A percentile compares a stretch with the other conserved stretches of the same genome.
phyloP scores from a whole-genome alignment of 1,140 invertebrate genomes.

The Theocolax elegans region DNA sequence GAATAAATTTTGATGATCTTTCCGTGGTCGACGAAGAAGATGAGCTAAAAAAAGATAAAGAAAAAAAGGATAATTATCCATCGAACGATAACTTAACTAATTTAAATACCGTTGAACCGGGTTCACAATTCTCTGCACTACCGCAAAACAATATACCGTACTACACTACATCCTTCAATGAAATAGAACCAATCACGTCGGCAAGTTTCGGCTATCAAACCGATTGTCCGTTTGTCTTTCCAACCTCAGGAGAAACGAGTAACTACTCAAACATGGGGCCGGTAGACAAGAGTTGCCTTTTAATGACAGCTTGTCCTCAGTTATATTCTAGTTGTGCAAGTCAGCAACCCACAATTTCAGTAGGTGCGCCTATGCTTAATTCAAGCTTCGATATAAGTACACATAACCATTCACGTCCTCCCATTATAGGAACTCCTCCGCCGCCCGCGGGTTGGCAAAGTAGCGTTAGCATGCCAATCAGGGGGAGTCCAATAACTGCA shows the following conservation, averaged over 20 bases:
- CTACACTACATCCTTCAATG: background rate
- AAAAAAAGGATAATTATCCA: constrained; percentile 39
- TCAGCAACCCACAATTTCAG: background rate
- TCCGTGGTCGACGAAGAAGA: constrained; percentile 81
- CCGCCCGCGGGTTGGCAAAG: constrained; percentile 29
- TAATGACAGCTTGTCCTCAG: constrained; percentile 47
- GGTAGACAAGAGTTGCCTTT: constrained; percentile 4
- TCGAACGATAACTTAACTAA: no score
- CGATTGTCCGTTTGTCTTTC: constrained; percentile 57
- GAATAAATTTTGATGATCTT: constrained; percentile 78
- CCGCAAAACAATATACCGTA: constrained; percentile 1
- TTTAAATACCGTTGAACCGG: background rate
- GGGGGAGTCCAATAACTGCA: background rate
- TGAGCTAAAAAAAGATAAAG: constrained; percentile 56
- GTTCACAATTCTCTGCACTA: background rate
- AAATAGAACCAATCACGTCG: background rate
- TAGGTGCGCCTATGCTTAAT: background rate
- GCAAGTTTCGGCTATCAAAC: constrained; percentile 44
- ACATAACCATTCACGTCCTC: background rate
- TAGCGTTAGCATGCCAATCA: background rate
- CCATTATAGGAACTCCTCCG: background rate
- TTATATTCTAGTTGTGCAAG: constrained; percentile 44
- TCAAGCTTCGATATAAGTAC: background rate
- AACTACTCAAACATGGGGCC: constrained; percentile 11
- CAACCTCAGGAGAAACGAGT: background rate